Evolutionary conservation across 2,888 invertebrate species (phyloP).

Genomic region (Diarsia rubi): DNA sequence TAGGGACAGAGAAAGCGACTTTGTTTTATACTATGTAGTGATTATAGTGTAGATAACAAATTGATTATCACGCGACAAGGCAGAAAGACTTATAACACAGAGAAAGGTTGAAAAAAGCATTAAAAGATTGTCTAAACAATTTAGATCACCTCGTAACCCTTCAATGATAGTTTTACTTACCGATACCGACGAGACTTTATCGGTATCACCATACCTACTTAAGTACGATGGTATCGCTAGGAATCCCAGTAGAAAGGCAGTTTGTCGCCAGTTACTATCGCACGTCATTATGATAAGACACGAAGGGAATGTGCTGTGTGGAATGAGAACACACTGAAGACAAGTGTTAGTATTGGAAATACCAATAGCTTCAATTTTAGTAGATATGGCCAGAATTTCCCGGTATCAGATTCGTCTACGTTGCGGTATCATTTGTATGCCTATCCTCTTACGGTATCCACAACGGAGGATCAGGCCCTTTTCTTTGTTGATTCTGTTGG

Average conservation of each 20-base stretch:
- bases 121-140: not conserved
- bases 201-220: slow-evolving; percentile 27
- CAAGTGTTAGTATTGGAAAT: slow-evolving; percentile 26
- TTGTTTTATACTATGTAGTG: no score
- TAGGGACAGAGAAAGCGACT: no score
- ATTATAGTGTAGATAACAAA: no score
- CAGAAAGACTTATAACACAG: no score
- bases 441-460: not conserved
- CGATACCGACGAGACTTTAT: slow-evolving; percentile 8
- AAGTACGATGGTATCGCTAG: slow-evolving; percentile 30
- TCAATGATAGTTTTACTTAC: slow-evolving; percentile 1
- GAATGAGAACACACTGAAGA: slow-evolving; percentile 33
- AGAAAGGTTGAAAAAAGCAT: not conserved
- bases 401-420: slow-evolving; percentile 11
- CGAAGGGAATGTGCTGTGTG: slow-evolving; percentile 31
- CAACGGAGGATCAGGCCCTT: not conserved
- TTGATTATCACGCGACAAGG: not conserved
- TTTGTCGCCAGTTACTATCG: slow-evolving; percentile 49
- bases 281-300: slow-evolving; percentile 53
- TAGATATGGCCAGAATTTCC: slow-evolving; percentile 13
- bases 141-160: not conserved
- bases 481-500: not conserved
- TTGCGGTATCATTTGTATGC: not conserved
- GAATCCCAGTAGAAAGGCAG: slow-evolving; percentile 46
- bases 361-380: slow-evolving; percentile 14